Conservation (phyloP, 2,797 vertebrate species). For the Acanthiza pusilla region DNA sequence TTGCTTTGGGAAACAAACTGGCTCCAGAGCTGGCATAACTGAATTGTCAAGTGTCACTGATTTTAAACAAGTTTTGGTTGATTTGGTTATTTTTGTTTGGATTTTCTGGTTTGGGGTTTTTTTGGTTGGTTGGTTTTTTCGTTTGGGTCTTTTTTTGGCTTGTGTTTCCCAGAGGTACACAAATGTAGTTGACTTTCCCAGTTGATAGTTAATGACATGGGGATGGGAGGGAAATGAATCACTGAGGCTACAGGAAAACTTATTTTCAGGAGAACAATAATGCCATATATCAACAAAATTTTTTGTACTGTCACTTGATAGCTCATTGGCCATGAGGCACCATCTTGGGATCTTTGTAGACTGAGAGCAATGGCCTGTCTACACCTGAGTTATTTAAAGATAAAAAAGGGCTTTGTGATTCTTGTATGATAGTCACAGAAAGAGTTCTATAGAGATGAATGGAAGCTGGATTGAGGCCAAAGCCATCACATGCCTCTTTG, state of each 20-base stretch:
- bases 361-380: not conserved
- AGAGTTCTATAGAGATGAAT: not conserved
- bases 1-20: accelerated
- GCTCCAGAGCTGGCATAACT: not conserved
- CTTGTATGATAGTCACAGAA: not conserved
- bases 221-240: not conserved
- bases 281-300: not conserved
- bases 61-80: not conserved
- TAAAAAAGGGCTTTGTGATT: not conserved
- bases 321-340: not conserved
- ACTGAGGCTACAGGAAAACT: not conserved
- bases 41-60: not conserved
- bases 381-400: not conserved
- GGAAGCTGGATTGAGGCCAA: constrained; percentile 25
- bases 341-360: not conserved
- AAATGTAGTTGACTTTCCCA: not conserved
- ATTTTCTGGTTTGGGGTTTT: not conserved
- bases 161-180: not conserved
- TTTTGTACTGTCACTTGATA: not conserved
- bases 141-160: not conserved
- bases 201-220: not conserved
- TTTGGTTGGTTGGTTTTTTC: not conserved
- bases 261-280: not conserved
- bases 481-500: constrained; percentile 34
- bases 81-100: not conserved